phyloP scores from a whole-genome alignment of 2,888 invertebrate genomes.

The Scaptomyza reducta region DNA sequence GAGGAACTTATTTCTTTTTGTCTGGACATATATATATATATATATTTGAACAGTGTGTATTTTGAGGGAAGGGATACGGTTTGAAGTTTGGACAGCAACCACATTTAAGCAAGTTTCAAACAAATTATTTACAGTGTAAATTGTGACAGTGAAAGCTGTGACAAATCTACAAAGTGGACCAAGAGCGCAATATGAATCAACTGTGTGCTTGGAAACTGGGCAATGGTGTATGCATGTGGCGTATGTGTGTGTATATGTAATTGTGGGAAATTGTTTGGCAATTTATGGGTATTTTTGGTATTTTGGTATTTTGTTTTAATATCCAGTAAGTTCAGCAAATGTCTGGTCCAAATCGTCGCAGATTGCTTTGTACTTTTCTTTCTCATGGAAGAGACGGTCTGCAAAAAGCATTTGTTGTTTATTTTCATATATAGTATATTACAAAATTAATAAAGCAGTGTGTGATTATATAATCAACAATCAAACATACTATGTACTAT shows the following conservation, averaged over 20 bases:
- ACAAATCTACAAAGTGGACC: constrained; percentile 23
- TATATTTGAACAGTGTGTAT: constrained; percentile 71
- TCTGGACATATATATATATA: constrained; percentile 38
- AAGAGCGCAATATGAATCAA: constrained; percentile 15
- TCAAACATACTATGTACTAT: constrained; percentile 38
- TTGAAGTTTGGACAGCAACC: constrained; percentile 26
- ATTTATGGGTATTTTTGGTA: constrained; percentile 13
- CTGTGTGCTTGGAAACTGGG: constrained; percentile 5
- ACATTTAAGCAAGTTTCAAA: constrained; percentile 52
- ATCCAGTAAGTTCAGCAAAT: constrained; percentile 98
- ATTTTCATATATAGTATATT: constrained; percentile 58
- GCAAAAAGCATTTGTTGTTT: constrained; percentile 85
- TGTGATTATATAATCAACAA: constrained; percentile 23
- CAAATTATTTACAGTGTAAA: constrained; percentile 77
- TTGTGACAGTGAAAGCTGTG: constrained; percentile 39
- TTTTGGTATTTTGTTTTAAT: constrained; percentile 87
- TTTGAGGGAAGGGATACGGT: constrained; percentile 5
- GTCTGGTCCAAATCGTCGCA: constrained; percentile 98
- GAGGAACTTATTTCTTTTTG: constrained; percentile 49
- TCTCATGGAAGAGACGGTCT: constrained; percentile 92
- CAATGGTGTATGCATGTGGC: neutral
- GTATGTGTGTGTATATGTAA: constrained; percentile 17
- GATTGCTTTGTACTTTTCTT: constrained; percentile 97
- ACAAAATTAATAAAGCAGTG: constrained; percentile 69
- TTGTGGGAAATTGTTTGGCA: constrained; percentile 10